Conservation (phyloP, 2,113 vertebrate genomes). For the Trochalopteron elliotii region DNA sequence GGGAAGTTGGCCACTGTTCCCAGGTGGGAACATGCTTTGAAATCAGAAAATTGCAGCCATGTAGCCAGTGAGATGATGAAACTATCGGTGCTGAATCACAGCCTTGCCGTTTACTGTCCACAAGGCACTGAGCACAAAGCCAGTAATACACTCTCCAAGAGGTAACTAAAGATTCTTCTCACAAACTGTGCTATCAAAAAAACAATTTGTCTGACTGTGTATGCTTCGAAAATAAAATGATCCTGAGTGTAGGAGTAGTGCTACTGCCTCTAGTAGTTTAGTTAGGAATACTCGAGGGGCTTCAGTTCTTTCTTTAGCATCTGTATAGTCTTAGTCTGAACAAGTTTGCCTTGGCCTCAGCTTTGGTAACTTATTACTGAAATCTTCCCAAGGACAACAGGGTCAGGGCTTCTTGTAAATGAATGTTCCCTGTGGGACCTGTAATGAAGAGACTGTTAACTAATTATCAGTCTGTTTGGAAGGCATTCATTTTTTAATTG, state of each 20-base stretch:
- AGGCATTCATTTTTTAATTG: slow-evolving; percentile 60
- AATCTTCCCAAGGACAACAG: slow-evolving; percentile 67
- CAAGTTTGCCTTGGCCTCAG: slow-evolving; percentile 29
- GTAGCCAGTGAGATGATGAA: slow-evolving; percentile 1
- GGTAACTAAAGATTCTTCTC: slow-evolving; percentile 54
- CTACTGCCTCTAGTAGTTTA: slow-evolving; percentile 44
- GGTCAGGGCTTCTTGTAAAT: slow-evolving; percentile 47
- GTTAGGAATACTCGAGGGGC: slow-evolving; percentile 35
- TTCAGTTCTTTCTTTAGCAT: slow-evolving; percentile 15
- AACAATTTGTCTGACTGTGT: slow-evolving; percentile 24
- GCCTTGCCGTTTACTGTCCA: background rate
- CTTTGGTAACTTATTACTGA: slow-evolving; percentile 51
- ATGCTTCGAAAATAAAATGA: slow-evolving; percentile 58
- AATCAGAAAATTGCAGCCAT: slow-evolving; percentile 43
- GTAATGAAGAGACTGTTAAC: slow-evolving; percentile 63
- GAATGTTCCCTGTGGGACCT: slow-evolving; percentile 43
- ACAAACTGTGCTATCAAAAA: slow-evolving; percentile 56
- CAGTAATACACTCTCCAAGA: slow-evolving; percentile 9
- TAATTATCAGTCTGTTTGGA: slow-evolving; percentile 62
- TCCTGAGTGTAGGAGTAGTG: background rate
- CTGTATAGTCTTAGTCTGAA: slow-evolving; percentile 33
- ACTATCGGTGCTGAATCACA: background rate
- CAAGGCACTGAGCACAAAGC: background rate
- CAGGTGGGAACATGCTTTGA: slow-evolving; percentile 3
- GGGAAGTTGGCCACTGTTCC: background rate